Percentiles rank a stretch among this genome's conserved stretches.
Evolutionary conservation across 2,113 vertebrate genomes (phyloP).

Genomic region (Okapia johnstoni): DNA sequence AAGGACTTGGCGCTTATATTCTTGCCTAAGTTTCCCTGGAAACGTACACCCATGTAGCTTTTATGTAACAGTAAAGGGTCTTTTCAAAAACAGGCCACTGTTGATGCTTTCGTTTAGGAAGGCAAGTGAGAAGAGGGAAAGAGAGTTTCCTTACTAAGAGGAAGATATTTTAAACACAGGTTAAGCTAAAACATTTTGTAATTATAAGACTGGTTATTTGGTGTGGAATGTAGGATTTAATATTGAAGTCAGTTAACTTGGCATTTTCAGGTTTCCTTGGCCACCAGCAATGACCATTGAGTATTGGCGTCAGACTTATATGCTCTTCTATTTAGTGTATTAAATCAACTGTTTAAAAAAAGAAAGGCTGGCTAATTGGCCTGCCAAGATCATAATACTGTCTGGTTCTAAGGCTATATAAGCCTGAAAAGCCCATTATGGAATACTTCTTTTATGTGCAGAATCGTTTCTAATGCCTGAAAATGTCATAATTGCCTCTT

Average conservation of each 20-base stretch:
- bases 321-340: background rate
- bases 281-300: background rate
- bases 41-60: background rate
- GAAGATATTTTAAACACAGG: background rate
- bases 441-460: background rate
- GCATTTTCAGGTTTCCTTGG: background rate
- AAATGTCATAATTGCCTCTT: background rate
- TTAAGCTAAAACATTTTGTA: background rate
- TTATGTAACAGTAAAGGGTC: background rate
- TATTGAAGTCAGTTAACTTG: background rate
- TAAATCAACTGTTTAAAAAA: constrained; percentile 25
- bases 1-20: background rate
- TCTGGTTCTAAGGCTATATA: background rate
- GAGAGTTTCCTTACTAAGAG: background rate
- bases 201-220: background rate
- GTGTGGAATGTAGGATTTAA: background rate
- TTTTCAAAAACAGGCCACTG: background rate
- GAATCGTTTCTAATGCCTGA: background rate
- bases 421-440: background rate
- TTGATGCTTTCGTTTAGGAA: background rate
- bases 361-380: background rate
- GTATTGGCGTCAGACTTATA: background rate
- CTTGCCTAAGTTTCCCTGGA: background rate
- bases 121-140: background rate
- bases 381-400: background rate